Base-by-base conservation (phyloP, 2,888 invertebrate genomes). In the Glaucopsyche alexis region DNA sequence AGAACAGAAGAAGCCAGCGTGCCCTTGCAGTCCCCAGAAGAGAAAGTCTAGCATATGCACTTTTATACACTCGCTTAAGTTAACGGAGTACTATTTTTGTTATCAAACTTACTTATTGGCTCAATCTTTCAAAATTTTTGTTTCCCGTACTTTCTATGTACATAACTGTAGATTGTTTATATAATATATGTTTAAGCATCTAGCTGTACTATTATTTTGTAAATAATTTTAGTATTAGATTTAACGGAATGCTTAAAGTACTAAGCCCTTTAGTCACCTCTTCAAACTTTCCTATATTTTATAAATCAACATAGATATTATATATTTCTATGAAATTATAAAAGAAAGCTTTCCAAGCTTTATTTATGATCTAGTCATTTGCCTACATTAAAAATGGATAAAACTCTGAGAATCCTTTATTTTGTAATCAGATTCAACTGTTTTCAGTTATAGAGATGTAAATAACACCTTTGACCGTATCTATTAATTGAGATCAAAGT, bases 21-120 rank as follows among this genome's bases (percentile, higher is more conserved):
- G 42, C 89, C 90, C 16, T 76, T 92, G 80, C 91, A 91, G 77
- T 84, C 83, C 14, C 89, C 88, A 0, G 90, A 91, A 77, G 90
- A 90, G 72, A 92, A 92, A 77, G 91, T 91, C 75, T 94, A 84
- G 69, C 14, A 7, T 47, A 19, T 3, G 38, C 65, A 29, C 16
- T 60, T 60, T 29, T 29, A 50, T 29, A 38, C 50, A 19, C 42
- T 13, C 29, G 55, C 14, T 29, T 64, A 42, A 42, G 29, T 14
- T 49, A 49, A 69, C 13, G 69, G 49, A 69, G 45, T 47, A 19
- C 9, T 69, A 49, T 47, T 71, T 64, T 71, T 71, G 19, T 72
- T 67, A 65, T 72, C 11, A 19, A 29, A 65, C 47, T 49, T 29
- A 49, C 29, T 14, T 49, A 69, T 49, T 69, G 69, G 69, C 69